These are phyloP conservation scores for Zosterops pallidus DNA, from an alignment of 2,113 vertebrate genomes.

Conservation along the genomic window DNA sequence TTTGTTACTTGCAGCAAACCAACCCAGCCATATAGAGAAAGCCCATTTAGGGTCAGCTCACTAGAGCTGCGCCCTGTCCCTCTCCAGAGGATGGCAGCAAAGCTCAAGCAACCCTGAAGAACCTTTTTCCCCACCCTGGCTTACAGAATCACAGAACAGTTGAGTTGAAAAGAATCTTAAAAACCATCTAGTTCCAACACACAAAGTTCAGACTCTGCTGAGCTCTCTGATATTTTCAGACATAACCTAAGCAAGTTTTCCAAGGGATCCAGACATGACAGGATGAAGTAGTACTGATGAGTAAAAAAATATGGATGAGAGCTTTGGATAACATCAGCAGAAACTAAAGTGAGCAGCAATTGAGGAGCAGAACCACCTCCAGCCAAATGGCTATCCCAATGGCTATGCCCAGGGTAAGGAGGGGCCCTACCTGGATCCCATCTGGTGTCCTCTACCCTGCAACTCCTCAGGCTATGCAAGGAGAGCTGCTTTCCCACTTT, in stretches of 20 bases:
- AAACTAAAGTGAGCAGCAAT: neutral
- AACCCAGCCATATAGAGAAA: neutral
- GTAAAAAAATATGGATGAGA: neutral
- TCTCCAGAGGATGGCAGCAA: conserved; percentile 8
- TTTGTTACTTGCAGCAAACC: neutral
- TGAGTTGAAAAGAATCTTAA: neutral
- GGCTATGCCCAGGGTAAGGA: neutral
- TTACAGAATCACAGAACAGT: neutral
- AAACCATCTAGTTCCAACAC: neutral
- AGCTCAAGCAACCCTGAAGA: neutral
- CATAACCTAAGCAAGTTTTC: neutral
- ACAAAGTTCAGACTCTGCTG: neutral
- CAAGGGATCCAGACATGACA: neutral
- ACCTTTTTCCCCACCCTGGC: too few relatives aligned
- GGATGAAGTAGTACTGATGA: neutral
- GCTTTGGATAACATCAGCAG: neutral
- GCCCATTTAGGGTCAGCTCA: neutral
- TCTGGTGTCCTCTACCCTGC: rapidly evolving
- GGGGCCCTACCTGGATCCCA: neutral
- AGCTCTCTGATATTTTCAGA: neutral
- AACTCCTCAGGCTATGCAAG: neutral
- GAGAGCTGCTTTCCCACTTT: neutral
- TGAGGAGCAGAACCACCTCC: neutral
- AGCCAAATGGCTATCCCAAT: neutral
- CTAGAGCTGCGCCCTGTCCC: neutral